Percentiles rank a stretch among this genome's conserved stretches.
phyloP scores from a whole-genome alignment of 2,113 vertebrate genomes.

The Sebastes schlegelii region DNA sequence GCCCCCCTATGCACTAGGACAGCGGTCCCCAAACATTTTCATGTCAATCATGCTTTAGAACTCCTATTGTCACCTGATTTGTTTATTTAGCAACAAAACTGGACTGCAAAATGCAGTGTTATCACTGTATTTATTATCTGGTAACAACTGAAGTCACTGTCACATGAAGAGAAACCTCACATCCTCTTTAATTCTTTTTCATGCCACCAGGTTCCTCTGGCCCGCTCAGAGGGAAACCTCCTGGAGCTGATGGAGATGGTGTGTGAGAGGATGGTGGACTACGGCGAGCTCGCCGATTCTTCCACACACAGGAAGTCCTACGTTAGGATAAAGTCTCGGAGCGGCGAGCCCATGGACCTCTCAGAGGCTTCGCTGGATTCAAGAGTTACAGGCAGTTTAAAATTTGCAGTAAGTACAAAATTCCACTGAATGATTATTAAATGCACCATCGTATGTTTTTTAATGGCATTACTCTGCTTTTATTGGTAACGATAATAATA shows the following conservation, averaged over 20 bases:
- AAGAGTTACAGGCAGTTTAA: conserved; percentile 88
- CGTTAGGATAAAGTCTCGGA: conserved; percentile 86
- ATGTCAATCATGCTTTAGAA: too few relatives aligned
- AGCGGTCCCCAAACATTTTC: too few relatives aligned
- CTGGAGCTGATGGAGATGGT: conserved; percentile 93
- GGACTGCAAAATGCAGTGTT: background rate
- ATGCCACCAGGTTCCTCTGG: conserved; percentile 88
- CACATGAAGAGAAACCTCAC: background rate
- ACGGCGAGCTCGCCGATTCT: conserved; percentile 88
- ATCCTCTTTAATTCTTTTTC: background rate
- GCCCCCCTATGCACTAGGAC: background rate
- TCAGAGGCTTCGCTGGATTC: conserved; percentile 88
- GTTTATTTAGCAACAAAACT: background rate
- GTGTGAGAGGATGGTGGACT: conserved; percentile 96
- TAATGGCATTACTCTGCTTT: background rate
- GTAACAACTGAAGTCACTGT: background rate
- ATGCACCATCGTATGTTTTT: background rate
- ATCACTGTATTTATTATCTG: background rate
- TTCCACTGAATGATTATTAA: background rate
- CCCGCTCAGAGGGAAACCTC: conserved; percentile 92
- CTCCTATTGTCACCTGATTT: background rate
- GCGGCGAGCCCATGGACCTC: conserved; percentile 88
- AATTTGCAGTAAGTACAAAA: conserved; percentile 88
- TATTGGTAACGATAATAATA: background rate
- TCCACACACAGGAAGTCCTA: conserved; percentile 89